Conservation (phyloP, 2,888 invertebrate species). For the Athalia cordata region DNA sequence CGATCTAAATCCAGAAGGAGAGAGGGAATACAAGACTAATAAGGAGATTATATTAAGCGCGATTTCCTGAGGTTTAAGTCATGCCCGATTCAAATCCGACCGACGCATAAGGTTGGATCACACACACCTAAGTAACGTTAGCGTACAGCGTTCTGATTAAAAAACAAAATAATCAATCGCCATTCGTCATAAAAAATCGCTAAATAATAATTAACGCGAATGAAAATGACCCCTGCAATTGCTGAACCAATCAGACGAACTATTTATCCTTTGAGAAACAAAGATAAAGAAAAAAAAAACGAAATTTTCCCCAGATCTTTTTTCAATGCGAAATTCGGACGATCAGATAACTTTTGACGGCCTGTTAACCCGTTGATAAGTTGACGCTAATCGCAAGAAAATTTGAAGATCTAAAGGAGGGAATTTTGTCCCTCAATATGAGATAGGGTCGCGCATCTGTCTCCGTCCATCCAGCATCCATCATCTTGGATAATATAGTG, state of each 20-base stretch:
- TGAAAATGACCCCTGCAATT: too few species aligned
- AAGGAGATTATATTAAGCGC: slow-evolving; percentile 62
- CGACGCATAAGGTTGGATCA: too few species aligned
- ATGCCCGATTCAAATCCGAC: slow-evolving; percentile 49
- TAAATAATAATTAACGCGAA: too few species aligned
- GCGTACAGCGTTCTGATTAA: slow-evolving; percentile 20
- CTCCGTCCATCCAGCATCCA: slow-evolving; percentile 40
- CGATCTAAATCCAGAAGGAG: not conserved
- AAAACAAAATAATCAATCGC: slow-evolving; percentile 47
- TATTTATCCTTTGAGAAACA: not conserved
- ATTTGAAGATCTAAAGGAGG: not conserved
- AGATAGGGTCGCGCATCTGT: slow-evolving; percentile 28
- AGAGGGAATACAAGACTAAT: slow-evolving; percentile 51
- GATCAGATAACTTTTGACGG: slow-evolving; percentile 1
- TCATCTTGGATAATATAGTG: slow-evolving; percentile 37
- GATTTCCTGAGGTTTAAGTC: slow-evolving; percentile 55
- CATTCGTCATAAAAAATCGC: slow-evolving; percentile 46
- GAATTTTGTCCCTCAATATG: not conserved
- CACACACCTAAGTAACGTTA: slow-evolving; percentile 54
- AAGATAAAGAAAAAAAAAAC: too few species aligned
- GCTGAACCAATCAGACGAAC: not conserved
- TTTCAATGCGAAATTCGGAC: not conserved
- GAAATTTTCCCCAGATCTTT: not conserved
- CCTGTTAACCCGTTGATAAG: slow-evolving; percentile 9
- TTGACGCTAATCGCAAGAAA: slow-evolving; percentile 28